These are phyloP conservation scores for Alethe castanea DNA, from an alignment of 2,113 vertebrate genomes.

Conservation along the genomic window DNA sequence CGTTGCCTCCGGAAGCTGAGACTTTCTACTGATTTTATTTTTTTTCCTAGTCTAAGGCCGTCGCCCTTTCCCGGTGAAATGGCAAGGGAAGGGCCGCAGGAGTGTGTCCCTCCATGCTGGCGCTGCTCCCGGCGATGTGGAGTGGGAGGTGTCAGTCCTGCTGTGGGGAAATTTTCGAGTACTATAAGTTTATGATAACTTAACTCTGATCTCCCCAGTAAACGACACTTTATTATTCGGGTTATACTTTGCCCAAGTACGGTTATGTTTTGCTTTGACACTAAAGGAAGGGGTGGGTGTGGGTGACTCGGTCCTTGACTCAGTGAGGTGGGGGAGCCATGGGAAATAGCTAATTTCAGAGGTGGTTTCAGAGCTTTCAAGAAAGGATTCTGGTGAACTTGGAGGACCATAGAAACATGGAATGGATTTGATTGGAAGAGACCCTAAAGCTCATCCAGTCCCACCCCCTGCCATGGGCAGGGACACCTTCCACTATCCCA, in stretches of 20 bases:
- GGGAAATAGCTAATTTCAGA: neutral
- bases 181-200: neutral
- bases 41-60: neutral
- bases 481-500: neutral
- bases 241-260: neutral
- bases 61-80: too few species aligned
- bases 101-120: too few species aligned
- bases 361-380: neutral
- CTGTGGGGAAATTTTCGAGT: neutral
- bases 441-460: accelerated
- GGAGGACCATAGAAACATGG: neutral
- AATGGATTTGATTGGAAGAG: neutral
- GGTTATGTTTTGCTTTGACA: neutral
- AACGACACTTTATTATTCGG: neutral
- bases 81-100: neutral
- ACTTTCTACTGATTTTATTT: accelerated
- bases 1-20: neutral
- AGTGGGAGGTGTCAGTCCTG: neutral
- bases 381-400: neutral
- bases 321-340: too few species aligned
- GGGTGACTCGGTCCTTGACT: neutral
- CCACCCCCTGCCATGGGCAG: neutral
- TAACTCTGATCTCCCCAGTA: neutral
- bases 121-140: too few species aligned
- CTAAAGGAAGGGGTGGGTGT: neutral